Evolutionary conservation across 2,113 vertebrate species (phyloP), one percentile per base, ranked within the genome.

Genomic region (Eulacestoma nigropectus): DNA sequence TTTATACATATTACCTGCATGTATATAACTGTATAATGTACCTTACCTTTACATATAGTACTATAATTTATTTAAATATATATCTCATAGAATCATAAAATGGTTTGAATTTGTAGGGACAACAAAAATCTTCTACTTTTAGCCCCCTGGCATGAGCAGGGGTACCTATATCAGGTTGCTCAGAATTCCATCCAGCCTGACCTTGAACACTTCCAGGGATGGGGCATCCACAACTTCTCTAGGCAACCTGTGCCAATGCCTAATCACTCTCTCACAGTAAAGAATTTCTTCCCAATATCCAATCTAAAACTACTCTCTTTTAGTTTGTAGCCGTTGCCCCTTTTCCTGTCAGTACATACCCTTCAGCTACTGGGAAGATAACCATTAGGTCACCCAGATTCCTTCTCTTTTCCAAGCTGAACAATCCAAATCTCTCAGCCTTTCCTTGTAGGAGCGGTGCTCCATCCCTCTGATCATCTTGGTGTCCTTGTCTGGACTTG

Each of bases 401-500:
- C 41, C n/a, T 64, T 47, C 19, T 35, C 70, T 76, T 67, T 59
- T 57, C 30, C 1, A 2, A 8, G 25, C 9, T 65, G n/a, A 75
- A 25, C 4, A 41, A 35, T n/a, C 16, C 20, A 49, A 11, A 20
- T 41, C 6, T n/a, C 42, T 57, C 35, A 57, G 26, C 8, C 20
- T 85, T 75, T 75, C 7, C 22, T 50, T 10, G 6, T 1, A 49
- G 70, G 9, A n/a, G 50, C 49, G 6, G 3, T 53, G 4, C 9
- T 55, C 7, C 30, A 35, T 41, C 21, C 10, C 7, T 57, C 32
- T 67, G 1, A 35, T 50, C 16, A 49, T 26, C 16, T 59, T 50
- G 46, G 25, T 52, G 13, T 6, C 32, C 20, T 19, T 16, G 5
- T 41, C 46, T 16, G 44, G 11, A 32, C 32, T 42, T 1, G 0